A percentile compares a stretch with the other conserved stretches of the same genome.
phyloP scores from a whole-genome alignment of 2,113 vertebrate species.

The Lepidothrix coronata region DNA sequence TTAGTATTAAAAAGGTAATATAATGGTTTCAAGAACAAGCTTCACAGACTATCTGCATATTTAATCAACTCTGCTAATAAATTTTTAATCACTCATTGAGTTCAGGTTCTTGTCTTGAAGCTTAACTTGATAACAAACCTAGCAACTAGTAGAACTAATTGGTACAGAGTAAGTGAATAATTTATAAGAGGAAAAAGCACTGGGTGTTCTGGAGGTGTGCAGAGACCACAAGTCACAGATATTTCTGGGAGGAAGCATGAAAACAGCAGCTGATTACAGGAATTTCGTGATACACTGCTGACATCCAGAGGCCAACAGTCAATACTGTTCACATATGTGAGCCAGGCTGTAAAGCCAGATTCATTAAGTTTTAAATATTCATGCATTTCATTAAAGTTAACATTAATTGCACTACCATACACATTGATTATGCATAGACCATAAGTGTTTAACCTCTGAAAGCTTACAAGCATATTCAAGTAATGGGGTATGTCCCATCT shows the following conservation, averaged over 20 bases:
- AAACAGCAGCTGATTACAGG: constrained; percentile 6
- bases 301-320: constrained; percentile 79
- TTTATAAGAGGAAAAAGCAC: constrained; percentile 78
- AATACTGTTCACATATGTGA: constrained; percentile 46
- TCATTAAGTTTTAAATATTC: constrained; percentile 61
- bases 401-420: constrained; percentile 52
- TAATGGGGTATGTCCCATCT: constrained; percentile 23
- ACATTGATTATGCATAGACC: constrained; percentile 58
- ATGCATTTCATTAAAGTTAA: constrained; percentile 66
- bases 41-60: constrained; percentile 84
- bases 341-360: constrained; percentile 6
- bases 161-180: constrained; percentile 82
- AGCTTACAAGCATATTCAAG: constrained; percentile 51
- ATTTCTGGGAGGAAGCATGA: constrained; percentile 66
- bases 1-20: constrained; percentile 83
- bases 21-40: constrained; percentile 82
- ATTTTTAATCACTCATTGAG: constrained; percentile 83
- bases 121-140: constrained; percentile 83
- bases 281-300: constrained; percentile 72
- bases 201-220: constrained; percentile 71
- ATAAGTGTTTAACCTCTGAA: constrained; percentile 64
- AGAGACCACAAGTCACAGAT: constrained; percentile 61
- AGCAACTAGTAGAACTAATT: constrained; percentile 86
- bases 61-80: constrained; percentile 81
- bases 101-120: constrained; percentile 84